phyloP scores from a whole-genome alignment of 2,113 vertebrate genomes.

The zebrafish (Danio rerio) region DNA sequence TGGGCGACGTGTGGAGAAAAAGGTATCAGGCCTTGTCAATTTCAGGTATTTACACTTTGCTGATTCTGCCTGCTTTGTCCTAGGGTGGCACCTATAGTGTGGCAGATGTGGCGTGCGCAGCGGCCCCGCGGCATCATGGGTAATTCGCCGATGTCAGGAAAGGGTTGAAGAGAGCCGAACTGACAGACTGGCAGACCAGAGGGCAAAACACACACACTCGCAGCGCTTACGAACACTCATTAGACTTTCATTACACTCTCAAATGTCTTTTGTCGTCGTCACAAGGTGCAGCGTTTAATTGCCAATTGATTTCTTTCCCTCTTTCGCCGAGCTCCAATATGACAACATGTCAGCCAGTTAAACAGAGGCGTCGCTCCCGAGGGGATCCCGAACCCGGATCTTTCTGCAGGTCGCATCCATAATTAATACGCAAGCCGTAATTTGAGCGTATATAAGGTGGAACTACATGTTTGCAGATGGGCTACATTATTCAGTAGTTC shows the following conservation, averaged over 20 bases:
- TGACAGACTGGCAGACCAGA: conserved; percentile 85
- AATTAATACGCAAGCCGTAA: conserved; percentile 56
- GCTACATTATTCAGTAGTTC: background rate
- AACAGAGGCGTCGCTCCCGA: conserved; percentile 87
- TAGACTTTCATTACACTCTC: conserved; percentile 99
- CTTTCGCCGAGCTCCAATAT: conserved; percentile 74
- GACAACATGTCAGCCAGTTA: conserved; percentile 98
- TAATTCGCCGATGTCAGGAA: conserved; percentile 90
- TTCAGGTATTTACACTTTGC: conserved; percentile 67
- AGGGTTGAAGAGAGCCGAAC: conserved; percentile 83
- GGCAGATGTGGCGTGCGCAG: conserved; percentile 95
- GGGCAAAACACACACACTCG: conserved; percentile 99
- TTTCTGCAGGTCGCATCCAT: conserved; percentile 73
- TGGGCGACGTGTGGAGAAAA: conserved; percentile 45
- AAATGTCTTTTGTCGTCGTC: conserved; percentile 99
- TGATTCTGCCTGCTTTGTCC: conserved; percentile 86
- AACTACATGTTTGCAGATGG: background rate
- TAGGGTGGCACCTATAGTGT: conserved; percentile 92
- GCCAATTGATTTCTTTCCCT: conserved; percentile 90
- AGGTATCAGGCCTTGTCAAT: conserved; percentile 74
- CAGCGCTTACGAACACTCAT: conserved; percentile 99
- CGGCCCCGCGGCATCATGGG: conserved; percentile 89
- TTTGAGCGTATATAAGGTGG: background rate
- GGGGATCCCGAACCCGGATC: conserved; percentile 82
- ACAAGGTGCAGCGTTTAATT: conserved; percentile 99